These are phyloP conservation scores for Macroglossus sobrinus DNA, from an alignment of 2,113 vertebrate species.

Conservation along the genomic window DNA sequence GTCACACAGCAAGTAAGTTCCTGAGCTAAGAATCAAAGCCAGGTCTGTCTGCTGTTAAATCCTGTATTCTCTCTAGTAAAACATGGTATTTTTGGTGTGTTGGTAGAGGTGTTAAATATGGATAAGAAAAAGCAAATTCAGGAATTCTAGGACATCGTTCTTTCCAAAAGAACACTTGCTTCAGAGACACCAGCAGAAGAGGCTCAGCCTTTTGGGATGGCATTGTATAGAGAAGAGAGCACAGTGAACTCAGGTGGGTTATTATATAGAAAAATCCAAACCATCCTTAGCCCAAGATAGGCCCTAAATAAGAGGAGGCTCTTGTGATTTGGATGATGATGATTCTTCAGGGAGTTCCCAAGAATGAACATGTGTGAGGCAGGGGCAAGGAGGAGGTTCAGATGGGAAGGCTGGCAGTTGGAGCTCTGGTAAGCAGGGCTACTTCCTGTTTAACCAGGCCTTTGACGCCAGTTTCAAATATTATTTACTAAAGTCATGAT, in stretches of 20 bases:
- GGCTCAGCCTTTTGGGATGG: background rate
- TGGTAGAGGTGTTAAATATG: background rate
- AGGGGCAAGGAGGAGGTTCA: background rate
- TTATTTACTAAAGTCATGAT: constrained; percentile 34
- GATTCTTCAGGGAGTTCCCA: background rate
- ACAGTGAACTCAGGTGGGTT: background rate
- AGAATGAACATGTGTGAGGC: background rate
- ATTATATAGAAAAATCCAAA: background rate
- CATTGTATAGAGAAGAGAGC: background rate
- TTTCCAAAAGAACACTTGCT: background rate
- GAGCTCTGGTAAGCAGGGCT: constrained; percentile 17
- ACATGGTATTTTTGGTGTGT: background rate
- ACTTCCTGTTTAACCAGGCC: constrained; percentile 41
- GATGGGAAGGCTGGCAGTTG: background rate
- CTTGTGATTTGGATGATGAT: background rate
- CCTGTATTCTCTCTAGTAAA: background rate
- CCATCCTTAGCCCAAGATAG: background rate
- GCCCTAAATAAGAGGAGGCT: background rate
- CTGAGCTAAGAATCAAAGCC: background rate
- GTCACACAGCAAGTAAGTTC: background rate
- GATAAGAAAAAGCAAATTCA: background rate
- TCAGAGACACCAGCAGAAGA: background rate
- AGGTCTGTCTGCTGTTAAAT: background rate
- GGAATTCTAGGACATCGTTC: background rate
- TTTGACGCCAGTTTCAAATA: constrained; percentile 29